These are phyloP conservation scores for Kryptolebias marmoratus DNA, from an alignment of 2,113 vertebrate genomes.

Conservation along the genomic window DNA sequence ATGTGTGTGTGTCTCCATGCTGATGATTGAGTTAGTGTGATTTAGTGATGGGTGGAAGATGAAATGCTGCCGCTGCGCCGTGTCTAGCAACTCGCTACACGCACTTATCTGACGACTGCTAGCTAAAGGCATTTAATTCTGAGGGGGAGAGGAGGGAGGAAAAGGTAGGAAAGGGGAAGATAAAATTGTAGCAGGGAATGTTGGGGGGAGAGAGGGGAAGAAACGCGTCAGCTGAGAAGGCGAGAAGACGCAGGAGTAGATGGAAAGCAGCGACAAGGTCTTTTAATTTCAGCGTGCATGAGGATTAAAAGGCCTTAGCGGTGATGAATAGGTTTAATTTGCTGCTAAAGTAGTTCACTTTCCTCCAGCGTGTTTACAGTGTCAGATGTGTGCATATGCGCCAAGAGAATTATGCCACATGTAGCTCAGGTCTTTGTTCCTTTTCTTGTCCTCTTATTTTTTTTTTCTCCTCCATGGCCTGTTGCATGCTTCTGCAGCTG, in stretches of 20 bases:
- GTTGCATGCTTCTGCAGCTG: slow-evolving; percentile 24
- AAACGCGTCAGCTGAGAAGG: slow-evolving; percentile 17
- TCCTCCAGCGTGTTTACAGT: slow-evolving; percentile 43
- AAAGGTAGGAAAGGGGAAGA: slow-evolving; percentile 17
- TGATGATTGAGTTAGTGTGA: slow-evolving; percentile 75
- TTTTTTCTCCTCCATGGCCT: slow-evolving; percentile 19
- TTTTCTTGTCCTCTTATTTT: slow-evolving; percentile 17
- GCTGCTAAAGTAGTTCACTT: slow-evolving; percentile 40
- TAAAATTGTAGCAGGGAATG: slow-evolving; percentile 23
- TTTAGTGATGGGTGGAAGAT: slow-evolving; percentile 72
- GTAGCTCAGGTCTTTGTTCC: slow-evolving; percentile 34
- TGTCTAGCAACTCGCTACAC: slow-evolving; percentile 59
- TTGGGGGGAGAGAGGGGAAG: slow-evolving; percentile 22
- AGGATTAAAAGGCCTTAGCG: slow-evolving; percentile 63
- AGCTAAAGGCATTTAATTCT: slow-evolving; percentile 72
- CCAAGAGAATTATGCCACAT: slow-evolving; percentile 22
- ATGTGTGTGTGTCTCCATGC: slow-evolving; percentile 42
- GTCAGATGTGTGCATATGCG: slow-evolving; percentile 5
- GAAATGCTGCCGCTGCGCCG: slow-evolving; percentile 60
- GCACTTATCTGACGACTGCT: slow-evolving; percentile 67
- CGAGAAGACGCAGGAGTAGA: slow-evolving; percentile 33
- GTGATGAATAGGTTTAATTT: slow-evolving; percentile 78
- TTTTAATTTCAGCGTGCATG: slow-evolving; percentile 51
- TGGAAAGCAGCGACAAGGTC: slow-evolving; percentile 45
- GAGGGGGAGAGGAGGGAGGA: slow-evolving; percentile 10